Evolutionary conservation across 2,797 vertebrate species (phyloP).

Genomic region (Poeciliopsis gracilis): DNA sequence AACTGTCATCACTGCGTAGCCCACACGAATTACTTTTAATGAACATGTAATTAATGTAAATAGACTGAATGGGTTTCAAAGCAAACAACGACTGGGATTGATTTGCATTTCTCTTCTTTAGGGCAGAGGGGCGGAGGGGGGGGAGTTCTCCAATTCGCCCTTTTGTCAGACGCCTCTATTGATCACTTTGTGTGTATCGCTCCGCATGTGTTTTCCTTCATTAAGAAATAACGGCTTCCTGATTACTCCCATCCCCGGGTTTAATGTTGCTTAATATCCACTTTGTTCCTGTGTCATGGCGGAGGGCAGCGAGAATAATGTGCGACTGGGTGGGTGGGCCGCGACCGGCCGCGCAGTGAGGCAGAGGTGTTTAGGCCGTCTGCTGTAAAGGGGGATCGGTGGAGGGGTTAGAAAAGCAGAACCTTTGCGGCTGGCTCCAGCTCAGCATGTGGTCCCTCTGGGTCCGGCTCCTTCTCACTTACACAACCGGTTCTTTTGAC

Average conservation of each 20-base stretch:
- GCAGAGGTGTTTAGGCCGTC: slow-evolving; percentile 85
- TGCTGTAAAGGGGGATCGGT: slow-evolving; percentile 92
- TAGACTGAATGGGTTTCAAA: slow-evolving; percentile 96
- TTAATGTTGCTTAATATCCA: slow-evolving; percentile 99
- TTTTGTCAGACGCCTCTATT: slow-evolving; percentile 94
- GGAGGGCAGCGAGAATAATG: slow-evolving; percentile 94
- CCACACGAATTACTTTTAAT: slow-evolving; percentile 98
- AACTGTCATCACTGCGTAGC: slow-evolving; percentile 90
- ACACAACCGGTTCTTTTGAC: slow-evolving; percentile 53
- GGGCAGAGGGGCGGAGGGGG: slow-evolving; percentile 3
- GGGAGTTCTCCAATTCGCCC: slow-evolving; percentile 72
- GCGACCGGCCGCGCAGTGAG: slow-evolving; percentile 88
- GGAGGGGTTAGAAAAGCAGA: slow-evolving; percentile 99
- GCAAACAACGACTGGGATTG: slow-evolving; percentile 99
- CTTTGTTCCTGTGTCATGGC: slow-evolving; percentile 99
- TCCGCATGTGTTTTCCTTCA: slow-evolving; percentile 99
- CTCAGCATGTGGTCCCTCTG: slow-evolving; percentile 72
- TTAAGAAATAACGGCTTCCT: slow-evolving; percentile 99
- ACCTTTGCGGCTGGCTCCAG: slow-evolving; percentile 83
- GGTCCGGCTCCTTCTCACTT: slow-evolving; percentile 62
- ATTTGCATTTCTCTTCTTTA: slow-evolving; percentile 94
- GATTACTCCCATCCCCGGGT: slow-evolving; percentile 97
- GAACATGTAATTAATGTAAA: slow-evolving; percentile 99
- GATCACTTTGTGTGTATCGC: slow-evolving; percentile 96
- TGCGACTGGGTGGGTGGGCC: slow-evolving; percentile 99